These are phyloP conservation scores for Florisuga fusca DNA, from an alignment of 2,797 vertebrate species.

Conservation along the genomic window DNA sequence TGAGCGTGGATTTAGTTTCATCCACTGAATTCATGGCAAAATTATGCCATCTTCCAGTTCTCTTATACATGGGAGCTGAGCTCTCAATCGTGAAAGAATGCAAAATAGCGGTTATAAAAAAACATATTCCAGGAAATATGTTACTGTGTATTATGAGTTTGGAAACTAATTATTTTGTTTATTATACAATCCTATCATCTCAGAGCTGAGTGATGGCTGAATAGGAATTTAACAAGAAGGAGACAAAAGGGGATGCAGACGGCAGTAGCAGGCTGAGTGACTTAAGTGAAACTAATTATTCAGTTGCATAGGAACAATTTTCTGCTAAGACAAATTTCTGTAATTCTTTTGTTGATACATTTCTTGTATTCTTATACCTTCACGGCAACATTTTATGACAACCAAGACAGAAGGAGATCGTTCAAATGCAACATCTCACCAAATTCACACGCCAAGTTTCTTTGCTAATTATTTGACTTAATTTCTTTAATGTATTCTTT, in stretches of 20 bases:
- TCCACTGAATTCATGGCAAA: neutral
- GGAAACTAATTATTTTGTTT: constrained; percentile 64
- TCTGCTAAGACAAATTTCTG: constrained; percentile 45
- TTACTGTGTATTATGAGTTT: neutral
- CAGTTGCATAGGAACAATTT: constrained; percentile 57
- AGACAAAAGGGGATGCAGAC: constrained; percentile 28
- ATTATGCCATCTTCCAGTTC: neutral
- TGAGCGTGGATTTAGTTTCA: neutral
- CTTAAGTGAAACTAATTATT: constrained; percentile 55
- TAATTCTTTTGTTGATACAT: constrained; percentile 22
- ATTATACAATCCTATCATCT: constrained; percentile 31
- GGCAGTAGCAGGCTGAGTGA: neutral
- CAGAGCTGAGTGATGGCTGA: constrained; percentile 12
- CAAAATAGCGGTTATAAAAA: constrained; percentile 11
- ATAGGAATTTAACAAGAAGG: constrained; percentile 47
- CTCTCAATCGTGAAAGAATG: neutral
- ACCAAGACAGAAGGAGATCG: neutral
- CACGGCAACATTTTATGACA: neutral
- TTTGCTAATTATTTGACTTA: constrained; percentile 30
- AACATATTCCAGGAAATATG: constrained; percentile 7
- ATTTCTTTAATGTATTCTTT: constrained; percentile 18
- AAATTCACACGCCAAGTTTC: neutral
- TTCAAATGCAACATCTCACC: neutral
- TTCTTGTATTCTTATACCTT: constrained; percentile 14
- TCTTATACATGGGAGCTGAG: neutral